phyloP scores from a whole-genome alignment of 1,140 invertebrate genomes.

The Fopius arisanus region DNA sequence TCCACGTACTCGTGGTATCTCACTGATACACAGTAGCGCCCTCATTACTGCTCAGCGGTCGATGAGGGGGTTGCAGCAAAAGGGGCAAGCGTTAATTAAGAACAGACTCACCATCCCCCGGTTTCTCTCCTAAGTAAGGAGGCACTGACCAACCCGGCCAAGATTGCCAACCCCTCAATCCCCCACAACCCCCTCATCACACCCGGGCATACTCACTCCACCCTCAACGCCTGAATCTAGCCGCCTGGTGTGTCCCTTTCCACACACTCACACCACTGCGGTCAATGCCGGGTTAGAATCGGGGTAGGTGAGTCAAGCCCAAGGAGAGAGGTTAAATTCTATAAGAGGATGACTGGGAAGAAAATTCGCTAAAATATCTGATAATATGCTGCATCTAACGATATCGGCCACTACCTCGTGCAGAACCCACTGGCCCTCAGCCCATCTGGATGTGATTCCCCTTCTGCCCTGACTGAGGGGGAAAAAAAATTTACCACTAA shows the following conservation, averaged over 20 bases:
- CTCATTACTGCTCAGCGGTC: conserved; percentile 59
- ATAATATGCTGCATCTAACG: conserved; percentile 55
- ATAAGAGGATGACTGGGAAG: conserved; percentile 28
- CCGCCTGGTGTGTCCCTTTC: conserved; percentile 30
- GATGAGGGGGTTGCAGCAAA: conserved; percentile 61
- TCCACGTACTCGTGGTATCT: conserved; percentile 30
- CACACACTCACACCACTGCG: conserved; percentile 27
- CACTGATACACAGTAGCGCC: conserved; percentile 50
- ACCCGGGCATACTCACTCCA: conserved; percentile 11
- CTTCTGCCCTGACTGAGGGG: not conserved
- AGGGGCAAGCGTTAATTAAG: conserved; percentile 66
- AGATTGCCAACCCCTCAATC: not conserved
- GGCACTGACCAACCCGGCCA: conserved; percentile 55
- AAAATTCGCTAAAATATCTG: conserved; percentile 54
- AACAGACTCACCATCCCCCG: conserved; percentile 63
- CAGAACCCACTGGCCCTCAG: not conserved
- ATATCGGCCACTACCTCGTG: conserved; percentile 34
- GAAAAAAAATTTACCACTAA: not conserved
- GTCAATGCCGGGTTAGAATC: conserved; percentile 31
- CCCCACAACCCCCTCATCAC: conserved; percentile 23
- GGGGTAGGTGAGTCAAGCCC: conserved; percentile 20
- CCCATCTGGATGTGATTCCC: no score
- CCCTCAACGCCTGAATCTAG: conserved; percentile 29
- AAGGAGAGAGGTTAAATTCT: conserved; percentile 21
- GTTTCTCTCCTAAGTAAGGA: conserved; percentile 58